A percentile compares a stretch with the other conserved stretches of the same genome.
phyloP scores from a whole-genome alignment of 2,113 vertebrate species.

The Ailurus styani region DNA sequence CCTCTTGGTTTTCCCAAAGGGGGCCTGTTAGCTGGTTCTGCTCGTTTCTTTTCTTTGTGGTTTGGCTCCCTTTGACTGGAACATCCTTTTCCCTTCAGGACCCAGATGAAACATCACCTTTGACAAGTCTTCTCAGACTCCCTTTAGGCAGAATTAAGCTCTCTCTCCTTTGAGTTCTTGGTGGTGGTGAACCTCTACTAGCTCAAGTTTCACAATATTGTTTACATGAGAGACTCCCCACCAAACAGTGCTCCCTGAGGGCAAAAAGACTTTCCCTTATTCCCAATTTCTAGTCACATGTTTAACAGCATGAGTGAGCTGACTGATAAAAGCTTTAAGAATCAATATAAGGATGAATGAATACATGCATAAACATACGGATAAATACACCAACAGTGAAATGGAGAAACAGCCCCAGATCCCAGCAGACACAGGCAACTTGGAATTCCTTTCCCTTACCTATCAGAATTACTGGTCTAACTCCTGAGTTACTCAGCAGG shows the following conservation, averaged over 20 bases:
- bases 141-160: background rate
- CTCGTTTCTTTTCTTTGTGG: background rate
- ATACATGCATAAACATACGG: background rate
- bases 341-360: background rate
- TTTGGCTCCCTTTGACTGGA: background rate
- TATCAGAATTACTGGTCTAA: slow-evolving; percentile 97
- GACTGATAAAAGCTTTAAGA: background rate
- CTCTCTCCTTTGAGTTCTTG: background rate
- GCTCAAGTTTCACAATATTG: background rate
- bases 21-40: background rate
- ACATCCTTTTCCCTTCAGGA: background rate
- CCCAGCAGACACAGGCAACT: background rate
- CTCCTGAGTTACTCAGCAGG: slow-evolving; percentile 92
- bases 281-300: background rate
- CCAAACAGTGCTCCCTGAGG: background rate
- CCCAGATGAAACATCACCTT: background rate
- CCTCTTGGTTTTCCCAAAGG: background rate
- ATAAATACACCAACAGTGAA: background rate
- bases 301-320: background rate
- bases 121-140: background rate
- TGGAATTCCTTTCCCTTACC: slow-evolving; percentile 82
- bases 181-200: background rate
- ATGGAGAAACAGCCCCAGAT: background rate
- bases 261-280: background rate
- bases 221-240: background rate